Evolutionary conservation across 2,113 vertebrate genomes (phyloP), one percentile per base, ranked within the genome.

Genomic region (Speoplatyrhinus poulsoni): DNA sequence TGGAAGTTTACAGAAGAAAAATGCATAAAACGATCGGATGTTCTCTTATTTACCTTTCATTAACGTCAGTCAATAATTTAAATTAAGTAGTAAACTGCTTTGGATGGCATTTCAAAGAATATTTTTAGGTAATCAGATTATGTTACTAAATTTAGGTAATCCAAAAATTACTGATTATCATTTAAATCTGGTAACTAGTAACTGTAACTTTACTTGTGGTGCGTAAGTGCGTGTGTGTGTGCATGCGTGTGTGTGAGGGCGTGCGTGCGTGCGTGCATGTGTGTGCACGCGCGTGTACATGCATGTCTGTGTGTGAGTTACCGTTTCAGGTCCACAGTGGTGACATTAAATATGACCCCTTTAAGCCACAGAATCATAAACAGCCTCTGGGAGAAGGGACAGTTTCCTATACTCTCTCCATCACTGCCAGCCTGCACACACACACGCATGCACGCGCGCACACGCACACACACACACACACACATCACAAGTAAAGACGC

Each of bases 291-390:
- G 61, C 49, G 48, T 52, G 62, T 19, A 46, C 50, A 17, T 16
- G n/a, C 15, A 46, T 48, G 9, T 41, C 1, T 41, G 36, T 8
- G 36, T 41, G 36, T 36, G 6, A 36, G 0, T 88, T 89, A 99
- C 97, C 96, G 92, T 82, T 98, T 99, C 57, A 99, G 90, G 81
- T 99, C 97, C 67, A 99, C 96, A 0, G 96, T 99, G 48, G 97
- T 99, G 77, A 98, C 96, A 2, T 96, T 99, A 81, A 99, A 98
- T 80, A 98, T 93, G 48, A 99, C 94, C 0, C 97, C 96, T 77
- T 99, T 99, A 3, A 99, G 93, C 96, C 96, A 98, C 49, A 99
- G 95, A 82, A 98, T 98, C 97, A 99, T 99, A 12, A 98, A 98
- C 47, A 99, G 94, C 12, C 96, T 94, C 84, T 99, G 97, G 52